Percentiles rank a stretch among this genome's conserved stretches.
phyloP scores from a whole-genome alignment of 2,888 invertebrate species.

The Eilema sororculum region DNA sequence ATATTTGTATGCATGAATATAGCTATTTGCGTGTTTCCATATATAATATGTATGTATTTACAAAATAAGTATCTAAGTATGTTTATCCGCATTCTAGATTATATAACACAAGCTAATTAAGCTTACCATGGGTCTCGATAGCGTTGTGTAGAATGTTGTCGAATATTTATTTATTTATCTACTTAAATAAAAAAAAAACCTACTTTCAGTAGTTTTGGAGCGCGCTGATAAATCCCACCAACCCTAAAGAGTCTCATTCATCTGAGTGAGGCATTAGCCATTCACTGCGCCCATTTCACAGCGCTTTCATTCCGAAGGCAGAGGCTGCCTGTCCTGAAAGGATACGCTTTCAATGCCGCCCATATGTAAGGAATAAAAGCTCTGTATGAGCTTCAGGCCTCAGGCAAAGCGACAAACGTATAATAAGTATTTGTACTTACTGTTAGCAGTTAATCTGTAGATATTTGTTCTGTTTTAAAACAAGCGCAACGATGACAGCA shows the following conservation, averaged over 20 bases:
- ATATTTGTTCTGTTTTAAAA: not conserved
- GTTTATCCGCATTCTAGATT: too few species aligned
- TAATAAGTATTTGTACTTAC: constrained; percentile 39
- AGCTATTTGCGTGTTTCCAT: too few species aligned
- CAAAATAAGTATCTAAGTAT: too few species aligned
- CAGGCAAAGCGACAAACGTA: constrained; percentile 37
- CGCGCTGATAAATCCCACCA: constrained; percentile 26
- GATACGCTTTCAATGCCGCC: constrained; percentile 58
- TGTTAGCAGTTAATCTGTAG: constrained; percentile 10
- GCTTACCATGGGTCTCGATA: too few species aligned
- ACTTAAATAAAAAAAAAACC: too few species aligned
- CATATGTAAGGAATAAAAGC: constrained; percentile 38
- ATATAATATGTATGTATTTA: too few species aligned
- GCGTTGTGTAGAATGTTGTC: not conserved
- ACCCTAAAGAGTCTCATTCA: constrained; percentile 56
- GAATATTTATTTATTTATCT: too few species aligned
- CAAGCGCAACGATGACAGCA: not conserved
- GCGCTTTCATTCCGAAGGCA: constrained; percentile 57
- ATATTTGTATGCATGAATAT: too few species aligned
- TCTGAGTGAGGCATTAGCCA: constrained; percentile 60
- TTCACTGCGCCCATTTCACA: constrained; percentile 64
- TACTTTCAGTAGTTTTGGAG: not conserved
- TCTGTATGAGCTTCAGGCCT: constrained; percentile 30
- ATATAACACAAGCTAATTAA: too few species aligned
- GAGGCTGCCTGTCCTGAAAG: constrained; percentile 60